Evolutionary conservation across 2,888 invertebrate genomes (phyloP).

Genomic region (Lasioglossum oenotherae): DNA sequence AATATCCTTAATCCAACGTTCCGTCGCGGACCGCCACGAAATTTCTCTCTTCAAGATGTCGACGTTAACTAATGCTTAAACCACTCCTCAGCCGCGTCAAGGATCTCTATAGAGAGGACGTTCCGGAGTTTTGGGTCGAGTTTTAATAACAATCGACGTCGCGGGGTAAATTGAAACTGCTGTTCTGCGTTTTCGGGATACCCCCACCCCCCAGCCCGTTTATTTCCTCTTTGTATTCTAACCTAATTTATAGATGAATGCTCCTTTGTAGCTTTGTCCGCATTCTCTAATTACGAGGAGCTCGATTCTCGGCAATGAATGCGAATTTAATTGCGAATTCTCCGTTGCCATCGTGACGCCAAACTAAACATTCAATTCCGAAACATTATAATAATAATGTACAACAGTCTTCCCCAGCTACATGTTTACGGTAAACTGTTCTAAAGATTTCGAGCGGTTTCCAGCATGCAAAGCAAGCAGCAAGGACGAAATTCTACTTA

Average conservation of each 20-base stretch:
- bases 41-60: neutral
- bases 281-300: neutral
- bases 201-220: neutral
- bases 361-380: neutral
- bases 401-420: accelerated
- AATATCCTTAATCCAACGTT: constrained; percentile 4
- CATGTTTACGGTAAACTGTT: neutral
- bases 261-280: constrained; percentile 2
- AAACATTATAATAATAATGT: neutral
- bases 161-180: neutral
- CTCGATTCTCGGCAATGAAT: neutral
- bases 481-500: constrained; percentile 38
- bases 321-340: neutral
- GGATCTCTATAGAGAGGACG: neutral
- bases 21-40: neutral
- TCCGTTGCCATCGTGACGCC: neutral
- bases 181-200: neutral
- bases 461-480: constrained; percentile 6
- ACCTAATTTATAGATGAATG: neutral
- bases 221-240: neutral
- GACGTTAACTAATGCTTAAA: neutral
- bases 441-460: neutral
- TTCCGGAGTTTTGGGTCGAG: neutral
- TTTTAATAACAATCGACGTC: neutral
- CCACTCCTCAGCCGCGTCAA: neutral